Conservation (phyloP, 2,113 vertebrate species). For the Mobula hypostoma region DNA sequence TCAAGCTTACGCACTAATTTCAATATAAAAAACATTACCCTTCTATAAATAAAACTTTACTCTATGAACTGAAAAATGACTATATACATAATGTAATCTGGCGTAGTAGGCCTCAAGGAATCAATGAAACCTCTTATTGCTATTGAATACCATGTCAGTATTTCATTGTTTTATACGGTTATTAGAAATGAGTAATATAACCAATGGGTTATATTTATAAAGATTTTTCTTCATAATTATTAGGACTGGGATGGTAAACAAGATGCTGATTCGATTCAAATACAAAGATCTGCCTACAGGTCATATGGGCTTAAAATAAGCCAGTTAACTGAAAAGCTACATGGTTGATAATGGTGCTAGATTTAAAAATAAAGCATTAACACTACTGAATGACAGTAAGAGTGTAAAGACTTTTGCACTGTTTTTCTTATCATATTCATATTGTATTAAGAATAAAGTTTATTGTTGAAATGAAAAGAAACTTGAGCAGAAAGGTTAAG, state of each 20-base stretch:
- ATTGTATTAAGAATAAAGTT: no score
- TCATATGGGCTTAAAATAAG: not conserved
- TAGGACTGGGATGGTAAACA: not conserved
- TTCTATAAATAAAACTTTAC: not conserved
- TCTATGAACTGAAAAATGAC: not conserved
- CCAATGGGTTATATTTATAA: not conserved
- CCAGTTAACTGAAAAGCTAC: not conserved
- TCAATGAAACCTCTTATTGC: not conserved
- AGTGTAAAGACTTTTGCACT: no score
- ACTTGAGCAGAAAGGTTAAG: not conserved
- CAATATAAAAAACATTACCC: not conserved
- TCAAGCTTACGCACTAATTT: not conserved
- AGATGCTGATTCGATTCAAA: not conserved
- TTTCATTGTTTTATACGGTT: not conserved
- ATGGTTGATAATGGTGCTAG: no score
- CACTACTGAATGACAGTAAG: no score
- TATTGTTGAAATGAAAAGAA: no score
- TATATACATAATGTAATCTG: not conserved
- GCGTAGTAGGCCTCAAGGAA: not conserved
- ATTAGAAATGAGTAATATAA: not conserved
- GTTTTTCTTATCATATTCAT: no score
- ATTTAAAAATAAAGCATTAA: no score
- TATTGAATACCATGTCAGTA: not conserved
- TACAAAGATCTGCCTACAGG: not conserved
- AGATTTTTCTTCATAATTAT: not conserved